Evolutionary conservation across 2,113 vertebrate genomes (phyloP).

Genomic region (Stomatorhinus ivindoensis): DNA sequence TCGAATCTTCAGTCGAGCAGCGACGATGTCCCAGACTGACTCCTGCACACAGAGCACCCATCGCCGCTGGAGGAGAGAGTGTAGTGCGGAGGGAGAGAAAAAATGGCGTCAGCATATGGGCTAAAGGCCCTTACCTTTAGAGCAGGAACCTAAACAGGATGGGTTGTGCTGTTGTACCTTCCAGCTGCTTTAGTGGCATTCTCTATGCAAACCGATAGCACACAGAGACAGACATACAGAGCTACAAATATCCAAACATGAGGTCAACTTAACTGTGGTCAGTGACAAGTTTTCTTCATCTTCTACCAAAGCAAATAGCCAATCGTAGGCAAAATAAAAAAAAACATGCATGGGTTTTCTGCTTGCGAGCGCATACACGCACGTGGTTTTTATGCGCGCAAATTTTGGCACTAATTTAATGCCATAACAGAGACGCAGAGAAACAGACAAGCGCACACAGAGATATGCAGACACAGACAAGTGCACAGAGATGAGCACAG

Average conservation of each 20-base stretch:
- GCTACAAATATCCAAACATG: not conserved
- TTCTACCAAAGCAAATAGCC: too few relatives aligned
- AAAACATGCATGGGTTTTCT: too few relatives aligned
- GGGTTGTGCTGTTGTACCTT: not conserved
- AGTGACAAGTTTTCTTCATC: too few relatives aligned
- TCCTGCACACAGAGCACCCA: conserved; percentile 75
- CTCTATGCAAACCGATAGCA: not conserved
- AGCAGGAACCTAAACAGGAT: not conserved
- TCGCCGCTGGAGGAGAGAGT: conserved; percentile 40
- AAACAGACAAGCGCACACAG: not conserved
- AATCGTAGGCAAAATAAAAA: too few relatives aligned
- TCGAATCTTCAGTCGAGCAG: conserved; percentile 57
- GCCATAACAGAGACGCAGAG: too few relatives aligned
- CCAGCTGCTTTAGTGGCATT: not conserved
- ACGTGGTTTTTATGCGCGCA: too few relatives aligned
- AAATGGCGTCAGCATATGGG: not conserved
- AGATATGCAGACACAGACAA: not conserved
- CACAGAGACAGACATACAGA: not conserved
- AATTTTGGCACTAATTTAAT: too few relatives aligned
- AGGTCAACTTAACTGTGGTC: too few relatives aligned
- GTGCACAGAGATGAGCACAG: not conserved
- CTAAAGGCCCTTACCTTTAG: not conserved
- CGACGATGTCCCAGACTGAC: conserved; percentile 54
- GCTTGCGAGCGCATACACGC: too few relatives aligned
- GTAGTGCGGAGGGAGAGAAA: not conserved